phyloP scores from a whole-genome alignment of 1,140 invertebrate species.

The Eupristina koningsbergeri region DNA sequence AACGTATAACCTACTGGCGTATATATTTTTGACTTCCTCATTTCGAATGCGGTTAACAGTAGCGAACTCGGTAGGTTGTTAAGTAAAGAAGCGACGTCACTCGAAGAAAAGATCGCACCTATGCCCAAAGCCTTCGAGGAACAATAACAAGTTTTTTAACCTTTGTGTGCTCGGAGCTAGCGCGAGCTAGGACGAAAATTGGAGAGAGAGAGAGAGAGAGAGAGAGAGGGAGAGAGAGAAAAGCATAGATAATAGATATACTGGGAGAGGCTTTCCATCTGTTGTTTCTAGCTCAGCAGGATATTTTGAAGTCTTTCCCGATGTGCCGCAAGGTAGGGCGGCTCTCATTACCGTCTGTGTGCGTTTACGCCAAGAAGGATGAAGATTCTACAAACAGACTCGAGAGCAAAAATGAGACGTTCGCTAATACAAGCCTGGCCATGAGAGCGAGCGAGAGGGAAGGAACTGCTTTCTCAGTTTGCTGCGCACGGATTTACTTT shows the following conservation, averaged over 20 bases:
- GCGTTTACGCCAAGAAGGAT: conserved; percentile 12
- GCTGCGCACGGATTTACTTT: conserved; percentile 4
- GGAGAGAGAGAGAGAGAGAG: conserved; percentile 22
- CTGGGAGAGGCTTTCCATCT: not conserved
- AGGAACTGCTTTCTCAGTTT: conserved; percentile 5
- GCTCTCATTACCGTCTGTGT: conserved; percentile 23
- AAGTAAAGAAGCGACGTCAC: not conserved
- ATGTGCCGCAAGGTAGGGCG: not conserved
- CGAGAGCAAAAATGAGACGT: conserved; percentile 7
- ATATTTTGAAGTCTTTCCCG: conserved; percentile 32
- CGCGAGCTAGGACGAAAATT: not conserved
- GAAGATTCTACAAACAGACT: conserved; percentile 16
- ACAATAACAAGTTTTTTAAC: conserved; percentile 34
- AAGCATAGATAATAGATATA: conserved; percentile 6
- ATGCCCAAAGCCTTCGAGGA: conserved; percentile 11
- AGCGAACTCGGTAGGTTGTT: not conserved
- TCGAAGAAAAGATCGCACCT: conserved; percentile 43
- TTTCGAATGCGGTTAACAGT: conserved; percentile 12
- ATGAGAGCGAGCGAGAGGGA: not conserved
- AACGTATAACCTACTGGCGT: not conserved
- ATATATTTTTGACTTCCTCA: not conserved
- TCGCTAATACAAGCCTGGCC: not conserved
- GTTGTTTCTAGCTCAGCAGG: conserved; percentile 42
- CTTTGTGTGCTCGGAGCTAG: conserved; percentile 27
- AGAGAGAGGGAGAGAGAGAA: not conserved